Conservation (phyloP, 2,888 invertebrate species). For the Patella ulyssiponensis region DNA sequence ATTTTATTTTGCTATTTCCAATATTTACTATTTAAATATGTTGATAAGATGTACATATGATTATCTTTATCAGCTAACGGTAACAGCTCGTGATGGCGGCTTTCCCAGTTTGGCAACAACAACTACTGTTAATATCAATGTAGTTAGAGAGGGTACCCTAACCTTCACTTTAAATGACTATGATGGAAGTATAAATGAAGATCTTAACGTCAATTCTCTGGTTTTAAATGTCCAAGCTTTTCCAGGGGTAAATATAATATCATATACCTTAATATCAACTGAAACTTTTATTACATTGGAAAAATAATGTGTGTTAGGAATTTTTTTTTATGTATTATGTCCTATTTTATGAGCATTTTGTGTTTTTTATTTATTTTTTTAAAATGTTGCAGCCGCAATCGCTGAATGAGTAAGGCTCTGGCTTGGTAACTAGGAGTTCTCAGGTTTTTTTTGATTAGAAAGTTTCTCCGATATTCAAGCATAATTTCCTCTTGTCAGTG, state of each 20-base stretch:
- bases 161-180: slow-evolving; percentile 46
- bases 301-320: too few species aligned
- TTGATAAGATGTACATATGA: not conserved
- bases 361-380: too few species aligned
- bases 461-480: too few species aligned
- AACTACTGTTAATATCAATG: slow-evolving; percentile 54
- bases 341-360: too few species aligned
- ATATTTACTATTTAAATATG: not conserved
- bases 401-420: too few species aligned
- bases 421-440: too few species aligned
- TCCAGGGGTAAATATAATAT: slow-evolving; percentile 43
- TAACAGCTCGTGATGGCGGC: slow-evolving; percentile 59
- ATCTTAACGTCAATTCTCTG: slow-evolving; percentile 39
- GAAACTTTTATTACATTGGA: too few species aligned
- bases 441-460: too few species aligned
- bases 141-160: slow-evolving; percentile 51
- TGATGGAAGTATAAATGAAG: slow-evolving; percentile 54
- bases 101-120: slow-evolving; percentile 46
- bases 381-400: too few species aligned
- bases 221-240: slow-evolving; percentile 50
- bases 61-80: slow-evolving; percentile 43
- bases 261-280: not conserved
- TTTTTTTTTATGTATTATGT: too few species aligned
- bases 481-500: too few species aligned
- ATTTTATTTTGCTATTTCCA: not conserved